Base-by-base conservation (phyloP, 2,113 vertebrate species). In the Caranx ignobilis region DNA sequence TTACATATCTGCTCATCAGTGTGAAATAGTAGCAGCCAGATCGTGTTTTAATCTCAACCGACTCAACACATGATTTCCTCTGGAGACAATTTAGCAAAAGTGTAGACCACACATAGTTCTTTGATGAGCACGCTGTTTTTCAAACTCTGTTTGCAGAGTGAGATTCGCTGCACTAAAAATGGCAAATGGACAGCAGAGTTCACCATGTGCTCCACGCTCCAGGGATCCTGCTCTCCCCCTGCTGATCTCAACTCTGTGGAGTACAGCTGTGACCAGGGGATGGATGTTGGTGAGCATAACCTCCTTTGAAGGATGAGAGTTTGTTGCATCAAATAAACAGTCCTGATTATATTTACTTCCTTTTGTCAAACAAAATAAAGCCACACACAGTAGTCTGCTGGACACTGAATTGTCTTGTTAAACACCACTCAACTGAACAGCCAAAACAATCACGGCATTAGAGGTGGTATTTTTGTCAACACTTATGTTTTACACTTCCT, bases 121-220 rank as follows among this genome's bases (percentile, higher is more conserved):
- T 39, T 15, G 13, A 56, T 62, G 54, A 15, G 60, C 26, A 21
- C 18, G 35, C 10, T 41, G 41, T 43, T 65, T 60, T 56, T 15
- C 7, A 1, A 45, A 12, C n/a, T 81, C n/a, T 66, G 43, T 57
- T 70, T 79, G 11, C 71, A 92, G 98, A 90, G 74, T 54, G 95
- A 95, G 37, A 97, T 97, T 5, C 9, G 94, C 81, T 99, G 98
- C 87, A 96, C 94, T 1, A 97, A 97, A 87, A 96, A 97, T 12
- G 98, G 97, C 0, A 64, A 77, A 31, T 99, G 98, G 98, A 97
- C 95, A 6, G 91, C 95, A 57, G 94, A 96, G 68, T 97, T 99
- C 86, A 95, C 91, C 60, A 93, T 98, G 91, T 99, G 98, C 19
- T 91, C 95, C 75, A 95, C 79, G 26, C 82, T 99, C 16, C 87